These are phyloP conservation scores for Typhlichthys subterraneus DNA, from an alignment of 2,797 vertebrate species.

Conservation along the genomic window DNA sequence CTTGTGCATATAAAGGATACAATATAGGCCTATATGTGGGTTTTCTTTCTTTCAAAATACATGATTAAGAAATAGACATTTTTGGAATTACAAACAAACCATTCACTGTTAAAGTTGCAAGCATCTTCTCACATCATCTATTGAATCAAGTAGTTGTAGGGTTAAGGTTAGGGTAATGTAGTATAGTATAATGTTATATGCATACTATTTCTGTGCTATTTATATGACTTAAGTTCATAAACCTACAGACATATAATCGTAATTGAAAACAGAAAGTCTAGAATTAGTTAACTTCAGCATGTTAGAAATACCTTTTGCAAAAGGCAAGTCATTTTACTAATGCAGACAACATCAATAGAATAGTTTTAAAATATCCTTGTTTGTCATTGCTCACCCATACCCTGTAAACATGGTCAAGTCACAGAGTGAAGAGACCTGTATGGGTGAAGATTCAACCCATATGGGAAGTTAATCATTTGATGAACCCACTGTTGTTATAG, in stretches of 20 bases:
- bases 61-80: constrained; percentile 26
- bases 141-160: constrained; percentile 27
- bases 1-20: too few species aligned
- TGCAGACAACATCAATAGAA: constrained; percentile 35
- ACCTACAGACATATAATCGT: constrained; percentile 41
- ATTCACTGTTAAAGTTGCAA: constrained; percentile 21
- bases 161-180: too few species aligned
- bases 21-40: background rate
- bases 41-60: constrained; percentile 20
- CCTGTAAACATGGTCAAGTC: constrained; percentile 37
- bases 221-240: constrained; percentile 30
- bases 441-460: too few species aligned
- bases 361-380: constrained; percentile 23
- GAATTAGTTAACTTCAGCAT: constrained; percentile 31
- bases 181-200: background rate
- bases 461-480: background rate
- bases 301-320: constrained; percentile 43
- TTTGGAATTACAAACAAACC: constrained; percentile 35
- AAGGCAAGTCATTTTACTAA: constrained; percentile 27
- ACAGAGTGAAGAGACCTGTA: constrained; percentile 32
- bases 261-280: constrained; percentile 32
- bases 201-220: constrained; percentile 28
- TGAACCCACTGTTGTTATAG: background rate
- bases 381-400: constrained; percentile 29
- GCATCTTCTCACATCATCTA: constrained; percentile 28